Evolutionary conservation across 2,113 vertebrate genomes (phyloP).

Genomic region (Syrrhaptes paradoxus): DNA sequence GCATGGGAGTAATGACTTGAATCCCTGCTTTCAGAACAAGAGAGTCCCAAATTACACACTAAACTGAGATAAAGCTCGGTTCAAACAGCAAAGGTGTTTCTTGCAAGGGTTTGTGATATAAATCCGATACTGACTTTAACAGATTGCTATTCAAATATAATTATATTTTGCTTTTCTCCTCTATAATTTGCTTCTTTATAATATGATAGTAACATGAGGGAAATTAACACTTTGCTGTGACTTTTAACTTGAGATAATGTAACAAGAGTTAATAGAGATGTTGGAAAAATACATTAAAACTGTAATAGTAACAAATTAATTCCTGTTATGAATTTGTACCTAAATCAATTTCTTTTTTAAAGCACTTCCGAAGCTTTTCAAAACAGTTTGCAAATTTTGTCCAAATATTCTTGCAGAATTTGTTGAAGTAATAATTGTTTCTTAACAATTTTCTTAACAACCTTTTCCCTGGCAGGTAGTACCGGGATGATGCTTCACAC

Average conservation of each 20-base stretch:
- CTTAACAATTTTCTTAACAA: background rate
- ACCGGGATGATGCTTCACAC: background rate
- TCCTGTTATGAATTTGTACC: background rate
- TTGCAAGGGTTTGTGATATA: background rate
- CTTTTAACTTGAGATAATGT: background rate
- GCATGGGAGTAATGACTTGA: background rate
- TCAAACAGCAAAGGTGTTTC: background rate
- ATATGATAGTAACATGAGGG: background rate
- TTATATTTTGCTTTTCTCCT: background rate
- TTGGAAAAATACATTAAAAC: background rate
- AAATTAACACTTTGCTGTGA: background rate
- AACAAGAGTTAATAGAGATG: background rate
- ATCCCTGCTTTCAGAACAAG: background rate
- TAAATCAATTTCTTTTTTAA: background rate
- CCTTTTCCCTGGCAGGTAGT: background rate
- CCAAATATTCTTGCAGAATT: background rate
- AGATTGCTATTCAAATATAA: background rate
- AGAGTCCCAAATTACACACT: background rate
- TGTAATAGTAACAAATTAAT: background rate
- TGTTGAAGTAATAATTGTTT: background rate
- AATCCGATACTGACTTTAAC: background rate
- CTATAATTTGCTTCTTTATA: background rate
- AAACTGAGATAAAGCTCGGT: background rate
- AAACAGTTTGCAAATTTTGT: background rate
- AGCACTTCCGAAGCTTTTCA: background rate